Evolutionary conservation across 2,888 invertebrate genomes (phyloP).

Genomic region (Andrena hattorfiana): DNA sequence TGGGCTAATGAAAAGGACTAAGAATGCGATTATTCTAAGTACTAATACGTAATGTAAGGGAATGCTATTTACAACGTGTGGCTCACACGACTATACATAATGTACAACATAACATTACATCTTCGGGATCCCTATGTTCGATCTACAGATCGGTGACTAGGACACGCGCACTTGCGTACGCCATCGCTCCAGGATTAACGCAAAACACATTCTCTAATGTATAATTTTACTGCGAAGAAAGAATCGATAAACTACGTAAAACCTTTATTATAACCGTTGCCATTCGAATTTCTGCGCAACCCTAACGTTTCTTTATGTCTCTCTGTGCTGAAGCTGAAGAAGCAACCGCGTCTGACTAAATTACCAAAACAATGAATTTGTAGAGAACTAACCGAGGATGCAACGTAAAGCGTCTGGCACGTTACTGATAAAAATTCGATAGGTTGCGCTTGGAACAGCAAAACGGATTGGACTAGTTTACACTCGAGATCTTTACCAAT

Average conservation of each 20-base stretch:
- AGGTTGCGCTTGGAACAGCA: constrained; percentile 70
- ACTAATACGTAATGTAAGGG: constrained; percentile 71
- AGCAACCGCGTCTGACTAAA: background rate
- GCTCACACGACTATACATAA: constrained; percentile 52
- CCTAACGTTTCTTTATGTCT: constrained; percentile 14
- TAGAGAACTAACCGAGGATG: background rate
- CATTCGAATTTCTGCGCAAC: constrained; percentile 53
- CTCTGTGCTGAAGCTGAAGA: background rate
- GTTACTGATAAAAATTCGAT: constrained; percentile 29
- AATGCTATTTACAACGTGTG: constrained; percentile 79
- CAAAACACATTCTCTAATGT: constrained; percentile 37
- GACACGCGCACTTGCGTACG: constrained; percentile 52
- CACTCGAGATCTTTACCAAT: constrained; percentile 77
- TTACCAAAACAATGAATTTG: background rate
- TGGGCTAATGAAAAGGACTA: constrained; percentile 60
- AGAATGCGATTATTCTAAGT: constrained; percentile 44
- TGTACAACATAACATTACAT: constrained; percentile 45
- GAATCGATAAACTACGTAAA: constrained; percentile 54
- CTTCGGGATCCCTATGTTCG: constrained; percentile 48
- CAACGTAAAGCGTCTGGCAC: background rate
- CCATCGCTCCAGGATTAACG: constrained; percentile 34
- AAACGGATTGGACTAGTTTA: constrained; percentile 81
- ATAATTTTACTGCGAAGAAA: constrained; percentile 22
- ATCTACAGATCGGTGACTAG: constrained; percentile 69
- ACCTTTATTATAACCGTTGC: constrained; percentile 68